phyloP scores from a whole-genome alignment of 2,113 vertebrate species.

The Sturnus vulgaris region DNA sequence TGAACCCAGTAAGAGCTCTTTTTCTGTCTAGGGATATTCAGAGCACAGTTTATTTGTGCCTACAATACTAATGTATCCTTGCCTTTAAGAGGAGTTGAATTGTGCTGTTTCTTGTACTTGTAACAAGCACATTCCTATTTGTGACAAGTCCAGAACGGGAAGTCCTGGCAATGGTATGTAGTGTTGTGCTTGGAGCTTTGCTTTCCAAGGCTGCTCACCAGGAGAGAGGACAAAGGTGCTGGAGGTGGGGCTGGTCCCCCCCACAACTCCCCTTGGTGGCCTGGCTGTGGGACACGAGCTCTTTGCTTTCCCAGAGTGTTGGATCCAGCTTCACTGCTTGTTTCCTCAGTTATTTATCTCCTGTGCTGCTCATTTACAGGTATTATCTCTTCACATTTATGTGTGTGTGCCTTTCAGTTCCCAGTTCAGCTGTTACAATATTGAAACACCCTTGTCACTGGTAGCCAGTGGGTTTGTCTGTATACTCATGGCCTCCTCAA shows the following conservation, averaged over 20 bases:
- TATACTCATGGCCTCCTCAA: not conserved
- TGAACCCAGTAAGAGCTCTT: not conserved
- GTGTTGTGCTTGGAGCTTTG: not conserved
- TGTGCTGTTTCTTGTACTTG: not conserved
- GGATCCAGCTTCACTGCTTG: not conserved
- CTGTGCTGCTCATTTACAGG: not conserved
- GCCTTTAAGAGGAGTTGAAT: not conserved
- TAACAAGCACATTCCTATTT: not conserved
- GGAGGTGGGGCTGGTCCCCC: not conserved
- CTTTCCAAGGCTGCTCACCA: not conserved
- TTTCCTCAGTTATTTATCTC: not conserved
- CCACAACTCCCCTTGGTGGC: rapidly evolving
- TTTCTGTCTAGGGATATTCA: not conserved
- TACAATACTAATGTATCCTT: not conserved
- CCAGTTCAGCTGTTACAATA: not conserved
- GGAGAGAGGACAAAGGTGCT: not conserved
- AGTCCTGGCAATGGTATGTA: not conserved
- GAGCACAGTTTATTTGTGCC: not conserved
- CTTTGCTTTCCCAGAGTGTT: not conserved
- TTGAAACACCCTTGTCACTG: not conserved
- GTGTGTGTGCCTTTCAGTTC: not conserved
- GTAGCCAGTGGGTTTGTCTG: not conserved
- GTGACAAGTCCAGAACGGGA: not conserved
- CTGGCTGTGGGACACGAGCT: rapidly evolving
- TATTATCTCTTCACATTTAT: not conserved